These are phyloP conservation scores for Bombyx mori DNA, from an alignment of 1,140 invertebrate species.

Conservation along the genomic window DNA sequence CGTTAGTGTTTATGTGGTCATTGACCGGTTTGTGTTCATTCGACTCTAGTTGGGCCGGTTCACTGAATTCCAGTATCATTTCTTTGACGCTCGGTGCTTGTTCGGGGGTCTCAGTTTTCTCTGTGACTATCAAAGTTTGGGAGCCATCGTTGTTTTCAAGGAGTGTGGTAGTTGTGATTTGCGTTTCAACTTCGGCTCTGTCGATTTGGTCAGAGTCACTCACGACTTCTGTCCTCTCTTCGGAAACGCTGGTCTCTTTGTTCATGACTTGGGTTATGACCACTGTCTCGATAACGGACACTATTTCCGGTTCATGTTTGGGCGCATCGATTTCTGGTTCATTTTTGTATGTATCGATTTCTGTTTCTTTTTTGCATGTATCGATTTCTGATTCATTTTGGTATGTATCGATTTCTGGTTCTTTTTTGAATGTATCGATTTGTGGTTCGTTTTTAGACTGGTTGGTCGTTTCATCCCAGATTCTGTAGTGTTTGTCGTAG, in stretches of 20 bases:
- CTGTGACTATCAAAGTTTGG: background rate
- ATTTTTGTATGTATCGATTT: too few relatives aligned
- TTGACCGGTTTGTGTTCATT: background rate
- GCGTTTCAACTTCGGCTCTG: too few relatives aligned
- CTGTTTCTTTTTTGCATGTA: conserved; percentile 9
- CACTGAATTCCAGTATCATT: background rate
- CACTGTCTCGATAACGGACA: conserved; percentile 1
- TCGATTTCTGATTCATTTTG: conserved; percentile 25
- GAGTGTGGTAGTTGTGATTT: background rate
- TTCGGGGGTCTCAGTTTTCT: background rate
- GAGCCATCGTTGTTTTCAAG: background rate
- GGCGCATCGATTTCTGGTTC: conserved; percentile 1
- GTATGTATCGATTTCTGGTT: conserved; percentile 2
- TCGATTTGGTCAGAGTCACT: background rate
- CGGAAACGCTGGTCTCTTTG: conserved; percentile 43
- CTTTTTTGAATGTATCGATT: background rate
- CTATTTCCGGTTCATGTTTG: conserved; percentile 4
- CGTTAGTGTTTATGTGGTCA: conserved; percentile 20
- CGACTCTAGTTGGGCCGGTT: background rate
- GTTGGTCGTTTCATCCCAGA: conserved; percentile 42
- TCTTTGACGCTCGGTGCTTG: too few relatives aligned
- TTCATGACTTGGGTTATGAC: conserved; percentile 12
- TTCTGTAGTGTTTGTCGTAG: conserved; percentile 52
- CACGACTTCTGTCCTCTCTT: conserved; percentile 8
- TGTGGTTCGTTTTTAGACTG: conserved; percentile 10